Percentiles rank a stretch among this genome's conserved stretches.
phyloP scores from a whole-genome alignment of 2,113 vertebrate genomes.

The Phaetusa simplex region DNA sequence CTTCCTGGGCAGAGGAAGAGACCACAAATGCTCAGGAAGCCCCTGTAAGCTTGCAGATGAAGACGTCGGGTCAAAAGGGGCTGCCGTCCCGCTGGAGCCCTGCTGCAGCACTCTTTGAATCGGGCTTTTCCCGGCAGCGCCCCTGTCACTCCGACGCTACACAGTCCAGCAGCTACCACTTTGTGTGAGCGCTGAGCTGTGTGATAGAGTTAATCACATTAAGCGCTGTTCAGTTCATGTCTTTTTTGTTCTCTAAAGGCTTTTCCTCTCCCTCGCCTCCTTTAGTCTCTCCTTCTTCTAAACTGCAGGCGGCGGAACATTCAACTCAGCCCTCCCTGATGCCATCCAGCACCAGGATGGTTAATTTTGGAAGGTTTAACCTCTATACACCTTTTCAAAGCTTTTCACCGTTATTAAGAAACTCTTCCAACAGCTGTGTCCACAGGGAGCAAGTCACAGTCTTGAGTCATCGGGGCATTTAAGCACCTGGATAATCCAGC shows the following conservation, averaged over 20 bases:
- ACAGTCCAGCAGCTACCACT: background rate
- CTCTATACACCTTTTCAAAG: background rate
- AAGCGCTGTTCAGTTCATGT: background rate
- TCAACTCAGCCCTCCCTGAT: background rate
- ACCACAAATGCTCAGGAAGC: background rate
- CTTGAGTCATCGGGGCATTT: background rate
- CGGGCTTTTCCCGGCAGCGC: background rate
- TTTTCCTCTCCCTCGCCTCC: slow-evolving; percentile 3
- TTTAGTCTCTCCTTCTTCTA: slow-evolving; percentile 29
- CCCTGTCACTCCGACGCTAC: background rate
- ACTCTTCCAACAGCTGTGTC: background rate
- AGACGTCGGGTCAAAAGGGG: fast-evolving
- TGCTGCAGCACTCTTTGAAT: background rate
- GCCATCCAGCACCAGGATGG: background rate
- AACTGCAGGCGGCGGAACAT: slow-evolving; percentile 8
- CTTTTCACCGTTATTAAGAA: background rate
- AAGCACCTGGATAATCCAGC: background rate
- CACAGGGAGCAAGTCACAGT: background rate
- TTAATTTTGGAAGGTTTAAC: background rate
- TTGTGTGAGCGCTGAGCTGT: slow-evolving; percentile 28
- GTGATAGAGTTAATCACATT: slow-evolving; percentile 47
- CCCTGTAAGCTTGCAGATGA: background rate
- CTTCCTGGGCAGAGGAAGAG: background rate
- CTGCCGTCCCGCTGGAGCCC: background rate
- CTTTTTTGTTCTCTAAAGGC: slow-evolving; percentile 46